Evolutionary conservation across 2,113 vertebrate genomes (phyloP).

Genomic region (Hiodon tergisus): DNA sequence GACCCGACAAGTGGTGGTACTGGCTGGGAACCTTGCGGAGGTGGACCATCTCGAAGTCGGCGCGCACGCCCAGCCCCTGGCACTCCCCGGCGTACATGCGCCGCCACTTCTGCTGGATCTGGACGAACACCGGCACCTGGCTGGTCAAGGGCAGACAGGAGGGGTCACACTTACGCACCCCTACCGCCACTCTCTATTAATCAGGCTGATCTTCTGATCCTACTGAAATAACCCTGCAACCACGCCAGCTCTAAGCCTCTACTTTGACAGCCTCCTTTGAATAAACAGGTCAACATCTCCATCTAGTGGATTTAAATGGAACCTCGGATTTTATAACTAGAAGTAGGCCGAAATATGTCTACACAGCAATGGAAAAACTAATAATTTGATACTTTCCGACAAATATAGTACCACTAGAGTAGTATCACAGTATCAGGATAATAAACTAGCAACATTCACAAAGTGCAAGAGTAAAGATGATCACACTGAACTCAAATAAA

Average conservation of each 20-base stretch:
- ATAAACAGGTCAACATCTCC: conserved; percentile 32
- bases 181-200: not conserved
- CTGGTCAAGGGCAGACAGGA: conserved; percentile 48
- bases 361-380: too few relatives aligned
- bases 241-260: too few relatives aligned
- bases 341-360: too few relatives aligned
- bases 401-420: too few relatives aligned
- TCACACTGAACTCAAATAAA: too few relatives aligned
- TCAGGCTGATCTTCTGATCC: too few relatives aligned
- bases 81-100: conserved; percentile 85
- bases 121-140: conserved; percentile 89
- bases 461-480: too few relatives aligned
- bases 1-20: conserved; percentile 86
- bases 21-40: conserved; percentile 88
- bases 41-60: conserved; percentile 96
- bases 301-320: conserved; percentile 25
- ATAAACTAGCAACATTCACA: too few relatives aligned
- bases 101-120: conserved; percentile 91
- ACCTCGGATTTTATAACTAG: too few relatives aligned
- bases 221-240: too few relatives aligned
- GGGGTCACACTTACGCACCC: not conserved
- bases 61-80: conserved; percentile 84
- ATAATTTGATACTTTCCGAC: too few relatives aligned
- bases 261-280: not conserved
- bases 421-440: too few relatives aligned